phyloP scores from a whole-genome alignment of 2,113 vertebrate species.

The Tyrannus savana region DNA sequence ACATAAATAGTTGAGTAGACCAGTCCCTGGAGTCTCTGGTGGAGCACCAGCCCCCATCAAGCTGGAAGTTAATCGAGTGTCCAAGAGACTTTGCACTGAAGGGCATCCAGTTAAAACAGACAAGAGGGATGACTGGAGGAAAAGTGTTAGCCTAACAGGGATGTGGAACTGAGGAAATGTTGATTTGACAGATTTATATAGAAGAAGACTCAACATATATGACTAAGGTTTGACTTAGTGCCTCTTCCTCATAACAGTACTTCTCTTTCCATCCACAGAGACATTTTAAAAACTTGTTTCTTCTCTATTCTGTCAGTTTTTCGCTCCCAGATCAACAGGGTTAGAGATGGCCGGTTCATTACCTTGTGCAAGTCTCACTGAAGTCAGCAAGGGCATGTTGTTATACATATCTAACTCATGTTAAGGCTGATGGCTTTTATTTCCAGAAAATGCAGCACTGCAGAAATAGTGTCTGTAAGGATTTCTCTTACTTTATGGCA shows the following conservation, averaged over 20 bases:
- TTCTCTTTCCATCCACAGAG: neutral
- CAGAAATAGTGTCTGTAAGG: neutral
- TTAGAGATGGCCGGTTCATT: neutral
- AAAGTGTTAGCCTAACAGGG: neutral
- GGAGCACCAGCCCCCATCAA: fast-evolving
- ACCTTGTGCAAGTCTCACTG: neutral
- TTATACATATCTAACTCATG: neutral
- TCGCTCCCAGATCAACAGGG: fast-evolving
- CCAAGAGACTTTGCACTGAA: neutral
- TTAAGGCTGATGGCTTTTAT: neutral
- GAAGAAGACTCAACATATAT: neutral
- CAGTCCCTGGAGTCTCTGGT: neutral
- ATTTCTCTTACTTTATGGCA: neutral
- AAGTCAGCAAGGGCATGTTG: fast-evolving
- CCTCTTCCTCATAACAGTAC: neutral
- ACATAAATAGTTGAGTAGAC: neutral
- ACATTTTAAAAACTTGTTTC: neutral
- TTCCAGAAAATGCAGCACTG: neutral
- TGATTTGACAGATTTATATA: neutral
- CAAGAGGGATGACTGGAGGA: neutral
- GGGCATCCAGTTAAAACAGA: neutral
- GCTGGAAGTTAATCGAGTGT: neutral
- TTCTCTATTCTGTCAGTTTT: neutral
- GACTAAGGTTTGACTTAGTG: neutral
- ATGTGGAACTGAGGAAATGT: neutral